A percentile compares a stretch with the other conserved stretches of the same genome.
Conservation (phyloP, 2,797 vertebrate genomes). For the Mareca strepera region DNA sequence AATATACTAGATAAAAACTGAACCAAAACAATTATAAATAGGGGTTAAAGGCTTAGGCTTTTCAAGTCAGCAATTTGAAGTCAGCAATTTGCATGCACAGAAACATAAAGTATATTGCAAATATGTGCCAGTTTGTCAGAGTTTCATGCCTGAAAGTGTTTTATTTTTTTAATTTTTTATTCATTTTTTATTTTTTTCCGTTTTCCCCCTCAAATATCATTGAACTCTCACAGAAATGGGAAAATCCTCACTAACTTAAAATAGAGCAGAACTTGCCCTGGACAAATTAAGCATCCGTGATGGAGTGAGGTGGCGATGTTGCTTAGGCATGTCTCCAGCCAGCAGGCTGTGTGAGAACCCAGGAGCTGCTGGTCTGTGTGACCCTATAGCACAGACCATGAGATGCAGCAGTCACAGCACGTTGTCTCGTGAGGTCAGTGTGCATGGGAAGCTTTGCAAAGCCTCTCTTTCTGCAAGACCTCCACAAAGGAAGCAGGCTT, state of each 20-base stretch:
- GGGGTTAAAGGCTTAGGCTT: background rate
- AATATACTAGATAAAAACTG: background rate
- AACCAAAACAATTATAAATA: background rate
- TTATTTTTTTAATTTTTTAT: background rate
- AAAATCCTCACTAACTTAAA: background rate
- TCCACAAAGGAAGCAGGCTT: background rate
- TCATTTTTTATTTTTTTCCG: background rate
- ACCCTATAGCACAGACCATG: accelerated
- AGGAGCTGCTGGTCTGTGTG: accelerated
- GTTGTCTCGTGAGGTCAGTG: accelerated
- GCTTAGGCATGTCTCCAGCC: background rate
- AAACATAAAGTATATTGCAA: background rate
- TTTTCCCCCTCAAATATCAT: background rate
- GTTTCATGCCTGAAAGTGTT: background rate
- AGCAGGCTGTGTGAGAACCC: background rate
- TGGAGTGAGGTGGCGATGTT: background rate
- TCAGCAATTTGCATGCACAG: background rate
- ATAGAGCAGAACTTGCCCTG: background rate
- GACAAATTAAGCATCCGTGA: background rate
- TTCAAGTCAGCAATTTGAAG: background rate
- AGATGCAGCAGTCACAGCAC: background rate
- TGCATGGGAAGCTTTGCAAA: background rate
- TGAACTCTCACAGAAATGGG: background rate
- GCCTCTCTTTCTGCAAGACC: background rate
- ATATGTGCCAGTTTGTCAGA: background rate